Percentiles rank a stretch among this genome's conserved stretches.
These are phyloP conservation scores for Drosophila rellima DNA, from an alignment of 2,888 invertebrate species.

Conservation along the genomic window DNA sequence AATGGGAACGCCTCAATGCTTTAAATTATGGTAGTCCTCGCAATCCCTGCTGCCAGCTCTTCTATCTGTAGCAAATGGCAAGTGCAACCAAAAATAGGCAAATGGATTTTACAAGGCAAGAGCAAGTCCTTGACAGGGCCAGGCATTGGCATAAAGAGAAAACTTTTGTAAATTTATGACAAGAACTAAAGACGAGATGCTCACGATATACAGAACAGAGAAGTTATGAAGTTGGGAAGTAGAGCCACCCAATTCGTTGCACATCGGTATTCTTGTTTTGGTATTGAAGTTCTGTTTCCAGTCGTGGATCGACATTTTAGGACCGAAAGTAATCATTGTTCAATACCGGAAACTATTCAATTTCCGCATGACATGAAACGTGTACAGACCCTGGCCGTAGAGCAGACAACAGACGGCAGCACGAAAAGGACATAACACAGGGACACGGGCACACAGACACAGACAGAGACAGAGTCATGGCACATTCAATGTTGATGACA, in stretches of 20 bases:
- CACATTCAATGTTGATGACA: slow-evolving; percentile 41
- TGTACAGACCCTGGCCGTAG: slow-evolving; percentile 49
- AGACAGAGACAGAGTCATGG: slow-evolving; percentile 21
- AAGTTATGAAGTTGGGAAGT: not conserved
- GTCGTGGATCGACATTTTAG: slow-evolving; percentile 37
- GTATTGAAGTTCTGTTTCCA: slow-evolving; percentile 18
- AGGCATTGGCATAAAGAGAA: slow-evolving; percentile 24
- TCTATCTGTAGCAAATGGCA: slow-evolving; percentile 4
- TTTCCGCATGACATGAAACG: slow-evolving; percentile 78
- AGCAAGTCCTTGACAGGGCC: slow-evolving; percentile 17
- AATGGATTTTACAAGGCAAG: slow-evolving; percentile 24
- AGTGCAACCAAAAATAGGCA: slow-evolving; percentile 25
- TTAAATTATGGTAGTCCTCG: slow-evolving; percentile 56
- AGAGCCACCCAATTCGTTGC: slow-evolving; percentile 27
- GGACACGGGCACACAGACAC: not conserved
- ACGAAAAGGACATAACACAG: slow-evolving; percentile 3
- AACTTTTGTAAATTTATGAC: slow-evolving; percentile 45
- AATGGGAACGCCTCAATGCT: slow-evolving; percentile 53
- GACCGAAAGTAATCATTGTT: slow-evolving; percentile 78
- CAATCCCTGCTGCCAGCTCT: not conserved
- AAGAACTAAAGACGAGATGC: slow-evolving; percentile 22
- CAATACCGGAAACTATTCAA: slow-evolving; percentile 83
- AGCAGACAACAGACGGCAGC: slow-evolving; percentile 24
- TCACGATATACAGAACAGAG: slow-evolving; percentile 9
- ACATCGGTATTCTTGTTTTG: slow-evolving; percentile 1